Base-by-base conservation (phyloP, 1,140 invertebrate species). In the Bombus superbus region DNA sequence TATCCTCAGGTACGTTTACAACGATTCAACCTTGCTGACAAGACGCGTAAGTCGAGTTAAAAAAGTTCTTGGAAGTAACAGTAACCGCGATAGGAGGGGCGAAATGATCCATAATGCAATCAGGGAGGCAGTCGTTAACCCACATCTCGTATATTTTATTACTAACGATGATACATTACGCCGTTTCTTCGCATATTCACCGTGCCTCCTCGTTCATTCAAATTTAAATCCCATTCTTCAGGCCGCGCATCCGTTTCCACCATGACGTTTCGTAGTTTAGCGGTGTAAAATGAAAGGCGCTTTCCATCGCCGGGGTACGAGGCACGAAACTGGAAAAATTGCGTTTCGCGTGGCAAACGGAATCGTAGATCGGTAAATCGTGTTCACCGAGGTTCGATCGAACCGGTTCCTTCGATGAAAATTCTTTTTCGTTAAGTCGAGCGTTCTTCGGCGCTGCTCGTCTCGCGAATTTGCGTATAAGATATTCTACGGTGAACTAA, bases 1-100 rank as follows among this genome's bases (percentile, higher is more conserved):
- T 98, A 98, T 95, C 97, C 97, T 42, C 97, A 98, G 96, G 98
- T 98, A 95, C 38, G 83, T 85, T 32, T 25, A 6, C n/a, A 32
- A 72, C 38, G 35, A 11, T 44, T 38, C 57, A 15, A 2, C 2
- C 13, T 64, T 11, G n/a, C 1, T 28, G 11, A 28, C 15, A 32
- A 38, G 18, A 28, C 1, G 11, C 11, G 25, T 47, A 28, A 22
- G 8, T 32, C 1, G 22, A 6, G 32, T 44, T 28, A 32, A 35
- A 64, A 64, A 53, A 22, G 47, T 53, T 53, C 0, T 22, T 53
- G 6, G 1, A 53, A 22, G 47, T 53, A 53, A 47, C 47, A 15
- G 5, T 47, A 53, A 53, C 47, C 18, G 15, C 18, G 47, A 18
- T 32, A 57, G 35, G 18, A 11, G 13, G 13, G 35, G 35, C 11